Conservation (phyloP, 2,797 vertebrate genomes). For the Streptopelia turtur region DNA sequence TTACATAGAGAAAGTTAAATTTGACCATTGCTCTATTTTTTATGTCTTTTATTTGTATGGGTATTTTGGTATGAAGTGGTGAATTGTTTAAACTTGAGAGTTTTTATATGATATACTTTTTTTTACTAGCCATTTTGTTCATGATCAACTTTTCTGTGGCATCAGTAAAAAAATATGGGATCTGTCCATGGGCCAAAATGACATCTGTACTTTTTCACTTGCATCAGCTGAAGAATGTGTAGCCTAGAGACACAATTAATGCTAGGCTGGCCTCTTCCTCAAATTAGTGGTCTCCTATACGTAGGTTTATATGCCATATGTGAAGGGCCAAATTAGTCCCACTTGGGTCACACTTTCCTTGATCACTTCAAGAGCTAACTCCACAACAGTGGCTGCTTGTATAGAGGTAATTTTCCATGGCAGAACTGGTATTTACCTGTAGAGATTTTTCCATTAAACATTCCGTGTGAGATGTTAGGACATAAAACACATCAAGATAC, state of each 20-base stretch:
- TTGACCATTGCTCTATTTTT: background rate
- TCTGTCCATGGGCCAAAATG: slow-evolving; percentile 50
- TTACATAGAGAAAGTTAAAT: background rate
- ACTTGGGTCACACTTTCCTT: slow-evolving; percentile 18
- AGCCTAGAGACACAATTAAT: slow-evolving; percentile 68
- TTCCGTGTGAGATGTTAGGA: background rate
- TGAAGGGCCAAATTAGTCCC: slow-evolving; percentile 28
- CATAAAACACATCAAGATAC: background rate
- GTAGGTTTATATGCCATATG: slow-evolving; percentile 48
- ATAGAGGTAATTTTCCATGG: slow-evolving; percentile 37
- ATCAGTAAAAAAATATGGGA: slow-evolving; percentile 29
- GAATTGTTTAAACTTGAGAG: slow-evolving; percentile 37
- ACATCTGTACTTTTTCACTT: slow-evolving; percentile 63
- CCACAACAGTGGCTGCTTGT: slow-evolving; percentile 28
- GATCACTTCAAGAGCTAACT: slow-evolving; percentile 18
- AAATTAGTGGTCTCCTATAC: slow-evolving; percentile 18
- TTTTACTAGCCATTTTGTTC: slow-evolving; percentile 30
- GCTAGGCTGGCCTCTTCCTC: slow-evolving; percentile 34
- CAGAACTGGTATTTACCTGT: background rate
- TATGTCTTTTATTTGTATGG: background rate
- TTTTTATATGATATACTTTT: background rate
- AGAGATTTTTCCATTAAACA: slow-evolving; percentile 13
- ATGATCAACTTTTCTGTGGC: slow-evolving; percentile 22
- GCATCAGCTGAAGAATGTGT: slow-evolving; percentile 53
- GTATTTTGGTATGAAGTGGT: slow-evolving; percentile 1